These are phyloP conservation scores for Anableps anableps DNA, from an alignment of 2,797 vertebrate genomes.

Conservation along the genomic window DNA sequence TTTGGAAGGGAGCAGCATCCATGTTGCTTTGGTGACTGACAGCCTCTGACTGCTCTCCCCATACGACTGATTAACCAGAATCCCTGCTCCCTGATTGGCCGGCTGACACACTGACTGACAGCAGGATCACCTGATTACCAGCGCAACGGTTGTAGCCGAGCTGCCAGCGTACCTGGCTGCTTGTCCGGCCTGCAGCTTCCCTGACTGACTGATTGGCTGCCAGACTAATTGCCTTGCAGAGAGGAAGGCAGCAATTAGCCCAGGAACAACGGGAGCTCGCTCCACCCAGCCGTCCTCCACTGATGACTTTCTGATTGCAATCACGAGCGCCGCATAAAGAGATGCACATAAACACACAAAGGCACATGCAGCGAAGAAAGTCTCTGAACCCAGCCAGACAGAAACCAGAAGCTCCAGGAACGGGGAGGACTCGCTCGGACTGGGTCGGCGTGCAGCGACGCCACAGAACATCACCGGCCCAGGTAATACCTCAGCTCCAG, in stretches of 20 bases:
- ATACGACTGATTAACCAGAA: neutral
- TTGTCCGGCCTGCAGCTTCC: constrained; percentile 37
- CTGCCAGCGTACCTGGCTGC: constrained; percentile 45
- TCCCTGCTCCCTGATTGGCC: constrained; percentile 33
- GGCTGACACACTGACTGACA: constrained; percentile 20
- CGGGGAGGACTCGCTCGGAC: too few species aligned
- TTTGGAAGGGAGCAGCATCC: neutral
- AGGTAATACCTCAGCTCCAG: too few species aligned
- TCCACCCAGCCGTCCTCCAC: constrained; percentile 45
- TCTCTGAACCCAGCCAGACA: too few species aligned
- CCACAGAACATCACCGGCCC: too few species aligned
- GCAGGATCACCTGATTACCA: constrained; percentile 32
- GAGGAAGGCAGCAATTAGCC: constrained; percentile 49
- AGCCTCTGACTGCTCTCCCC: neutral
- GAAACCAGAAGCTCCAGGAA: too few species aligned
- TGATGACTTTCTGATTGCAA: constrained; percentile 78
- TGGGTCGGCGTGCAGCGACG: too few species aligned
- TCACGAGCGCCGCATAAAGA: constrained; percentile 52
- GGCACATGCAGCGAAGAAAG: neutral
- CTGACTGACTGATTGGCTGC: constrained; percentile 43
- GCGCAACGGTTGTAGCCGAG: constrained; percentile 3
- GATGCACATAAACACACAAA: constrained; percentile 12
- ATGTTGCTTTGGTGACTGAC: constrained; percentile 1
- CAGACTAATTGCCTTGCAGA: constrained; percentile 53
- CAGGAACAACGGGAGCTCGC: constrained; percentile 47